Percentiles rank a stretch among this genome's conserved stretches.
Evolutionary conservation across 2,797 vertebrate genomes (phyloP).

Genomic region (Siniperca undulata): DNA sequence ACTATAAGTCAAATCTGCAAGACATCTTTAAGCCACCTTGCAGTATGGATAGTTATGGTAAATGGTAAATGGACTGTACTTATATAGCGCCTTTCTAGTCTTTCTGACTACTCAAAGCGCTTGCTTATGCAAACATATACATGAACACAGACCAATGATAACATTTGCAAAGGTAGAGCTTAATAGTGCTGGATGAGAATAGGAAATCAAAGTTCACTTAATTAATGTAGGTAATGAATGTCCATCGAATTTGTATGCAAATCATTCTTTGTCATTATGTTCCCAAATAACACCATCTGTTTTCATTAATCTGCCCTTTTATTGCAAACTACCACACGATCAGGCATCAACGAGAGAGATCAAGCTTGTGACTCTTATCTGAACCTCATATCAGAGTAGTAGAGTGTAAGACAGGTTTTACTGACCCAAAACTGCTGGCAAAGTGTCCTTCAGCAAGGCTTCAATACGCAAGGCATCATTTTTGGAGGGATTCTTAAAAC

Average conservation of each 20-base stretch:
- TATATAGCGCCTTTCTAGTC: no score
- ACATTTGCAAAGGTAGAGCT: background rate
- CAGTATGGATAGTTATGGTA: background rate
- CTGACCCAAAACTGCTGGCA: background rate
- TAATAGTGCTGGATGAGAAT: slow-evolving; percentile 5
- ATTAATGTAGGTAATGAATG: slow-evolving; percentile 14
- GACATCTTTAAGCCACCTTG: background rate
- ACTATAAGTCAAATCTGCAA: no score
- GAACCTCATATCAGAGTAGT: no score
- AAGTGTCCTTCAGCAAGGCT: background rate
- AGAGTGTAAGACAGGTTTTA: background rate
- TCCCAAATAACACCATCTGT: slow-evolving; percentile 22
- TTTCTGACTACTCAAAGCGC: no score
- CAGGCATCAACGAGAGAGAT: background rate
- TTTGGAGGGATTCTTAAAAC: background rate
- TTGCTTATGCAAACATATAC: background rate
- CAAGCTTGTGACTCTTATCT: background rate
- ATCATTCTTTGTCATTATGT: slow-evolving; percentile 13
- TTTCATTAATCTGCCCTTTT: slow-evolving; percentile 4
- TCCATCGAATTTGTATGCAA: slow-evolving; percentile 14
- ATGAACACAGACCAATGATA: background rate
- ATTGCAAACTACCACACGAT: background rate
- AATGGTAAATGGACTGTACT: no score
- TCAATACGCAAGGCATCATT: background rate
- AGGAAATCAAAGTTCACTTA: slow-evolving; percentile 20